Evolutionary conservation across 2,113 vertebrate species (phyloP).

Genomic region (Jacana jacana): DNA sequence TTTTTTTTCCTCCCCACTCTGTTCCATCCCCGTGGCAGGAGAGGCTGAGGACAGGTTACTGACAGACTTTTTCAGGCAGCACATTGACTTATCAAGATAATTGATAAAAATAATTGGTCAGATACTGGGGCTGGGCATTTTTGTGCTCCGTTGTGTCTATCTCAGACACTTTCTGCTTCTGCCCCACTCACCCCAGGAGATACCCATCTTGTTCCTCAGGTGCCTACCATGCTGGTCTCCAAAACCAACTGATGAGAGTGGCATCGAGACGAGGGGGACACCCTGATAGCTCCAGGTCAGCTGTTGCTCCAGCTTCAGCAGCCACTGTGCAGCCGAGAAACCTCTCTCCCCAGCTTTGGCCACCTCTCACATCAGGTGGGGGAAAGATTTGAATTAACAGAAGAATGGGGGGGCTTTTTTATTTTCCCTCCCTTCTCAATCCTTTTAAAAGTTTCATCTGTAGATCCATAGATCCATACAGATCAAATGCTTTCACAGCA

Average conservation of each 20-base stretch:
- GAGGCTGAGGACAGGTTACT: not conserved
- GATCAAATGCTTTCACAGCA: not conserved
- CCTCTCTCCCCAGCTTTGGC: not conserved
- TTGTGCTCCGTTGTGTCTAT: not conserved
- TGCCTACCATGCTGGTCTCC: not conserved
- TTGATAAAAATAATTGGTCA: not conserved
- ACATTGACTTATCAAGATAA: not conserved
- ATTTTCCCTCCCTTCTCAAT: not conserved
- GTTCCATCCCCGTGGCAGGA: not conserved
- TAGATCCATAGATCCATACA: not conserved
- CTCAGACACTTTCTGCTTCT: not conserved
- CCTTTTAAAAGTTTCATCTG: not conserved
- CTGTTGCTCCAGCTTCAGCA: not conserved
- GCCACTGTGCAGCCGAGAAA: not conserved
- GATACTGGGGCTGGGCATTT: not conserved
- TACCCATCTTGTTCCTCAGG: not conserved
- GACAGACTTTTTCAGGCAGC: not conserved
- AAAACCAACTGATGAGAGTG: not conserved
- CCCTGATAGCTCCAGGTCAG: not conserved
- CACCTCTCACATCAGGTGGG: fast-evolving
- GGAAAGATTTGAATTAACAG: not conserved
- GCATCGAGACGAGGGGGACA: fast-evolving
- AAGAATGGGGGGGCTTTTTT: not conserved
- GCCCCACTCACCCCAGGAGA: fast-evolving
- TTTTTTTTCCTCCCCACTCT: not conserved